phyloP scores from a whole-genome alignment of 2,797 vertebrate species.

The Oophaga sylvatica region DNA sequence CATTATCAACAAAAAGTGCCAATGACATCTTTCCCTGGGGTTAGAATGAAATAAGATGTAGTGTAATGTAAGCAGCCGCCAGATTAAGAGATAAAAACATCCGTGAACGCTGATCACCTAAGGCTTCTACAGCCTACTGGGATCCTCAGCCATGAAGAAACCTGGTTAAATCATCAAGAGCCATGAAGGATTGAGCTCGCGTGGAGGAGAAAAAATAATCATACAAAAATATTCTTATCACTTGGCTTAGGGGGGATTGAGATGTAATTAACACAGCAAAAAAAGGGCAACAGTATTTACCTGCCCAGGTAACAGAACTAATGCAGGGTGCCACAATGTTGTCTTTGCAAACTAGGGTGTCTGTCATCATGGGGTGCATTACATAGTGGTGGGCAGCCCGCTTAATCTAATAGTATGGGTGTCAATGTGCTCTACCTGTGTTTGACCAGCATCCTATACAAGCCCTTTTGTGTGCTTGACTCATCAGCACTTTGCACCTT shows the following conservation, averaged over 20 bases:
- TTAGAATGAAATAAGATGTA: slow-evolving; percentile 30
- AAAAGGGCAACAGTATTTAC: too few species aligned
- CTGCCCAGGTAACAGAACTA: too few species aligned
- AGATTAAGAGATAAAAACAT: slow-evolving; percentile 32
- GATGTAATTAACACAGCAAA: background rate
- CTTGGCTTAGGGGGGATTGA: background rate
- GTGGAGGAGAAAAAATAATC: background rate
- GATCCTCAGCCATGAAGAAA: slow-evolving; percentile 17
- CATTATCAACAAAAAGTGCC: slow-evolving; percentile 33
- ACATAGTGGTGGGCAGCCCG: too few species aligned
- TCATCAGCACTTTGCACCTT: too few species aligned
- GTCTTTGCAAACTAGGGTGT: too few species aligned
- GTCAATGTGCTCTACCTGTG: too few species aligned
- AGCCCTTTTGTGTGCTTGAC: too few species aligned
- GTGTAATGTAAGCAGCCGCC: slow-evolving; percentile 23
- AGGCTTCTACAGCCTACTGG: slow-evolving; percentile 9
- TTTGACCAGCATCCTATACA: too few species aligned
- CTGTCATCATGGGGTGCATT: too few species aligned
- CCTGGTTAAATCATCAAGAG: slow-evolving; percentile 23
- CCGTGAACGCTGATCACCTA: slow-evolving; percentile 23
- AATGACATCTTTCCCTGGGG: slow-evolving; percentile 26
- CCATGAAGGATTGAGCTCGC: background rate
- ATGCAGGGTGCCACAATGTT: too few species aligned
- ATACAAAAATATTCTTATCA: background rate
- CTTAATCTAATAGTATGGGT: too few species aligned